These are phyloP conservation scores for Macropodus opercularis DNA, from an alignment of 2,797 vertebrate species.

Conservation along the genomic window DNA sequence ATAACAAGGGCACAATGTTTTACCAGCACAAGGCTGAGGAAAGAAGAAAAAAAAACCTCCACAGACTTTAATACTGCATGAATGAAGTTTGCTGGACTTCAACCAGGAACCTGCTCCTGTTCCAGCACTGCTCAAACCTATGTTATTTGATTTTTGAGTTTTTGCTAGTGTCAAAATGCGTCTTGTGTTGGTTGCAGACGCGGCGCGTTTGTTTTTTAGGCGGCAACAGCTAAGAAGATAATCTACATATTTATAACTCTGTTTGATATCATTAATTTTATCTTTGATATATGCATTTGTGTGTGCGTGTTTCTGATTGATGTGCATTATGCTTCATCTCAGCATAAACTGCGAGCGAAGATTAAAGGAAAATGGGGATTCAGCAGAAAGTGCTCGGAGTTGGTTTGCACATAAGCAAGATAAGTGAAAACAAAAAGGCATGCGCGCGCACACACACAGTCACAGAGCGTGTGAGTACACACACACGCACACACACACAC, in stretches of 20 bases:
- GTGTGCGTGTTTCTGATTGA: slow-evolving; percentile 66
- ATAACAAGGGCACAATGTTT: background rate
- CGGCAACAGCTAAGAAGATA: slow-evolving; percentile 39
- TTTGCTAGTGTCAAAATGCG: slow-evolving; percentile 35
- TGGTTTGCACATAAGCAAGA: slow-evolving; percentile 61
- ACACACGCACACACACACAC: slow-evolving; percentile 5
- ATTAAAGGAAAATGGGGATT: slow-evolving; percentile 77
- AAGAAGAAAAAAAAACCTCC: too few relatives aligned
- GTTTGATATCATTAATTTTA: slow-evolving; percentile 77
- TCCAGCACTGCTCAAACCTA: slow-evolving; percentile 7
- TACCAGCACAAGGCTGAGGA: background rate
- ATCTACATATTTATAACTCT: slow-evolving; percentile 77
- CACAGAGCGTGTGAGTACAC: too few relatives aligned
- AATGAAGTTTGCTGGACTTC: background rate
- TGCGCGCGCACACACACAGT: slow-evolving; percentile 4
- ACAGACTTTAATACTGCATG: background rate
- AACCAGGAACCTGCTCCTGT: background rate
- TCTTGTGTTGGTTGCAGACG: slow-evolving; percentile 51
- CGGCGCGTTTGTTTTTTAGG: slow-evolving; percentile 48
- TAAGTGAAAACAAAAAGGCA: slow-evolving; percentile 53
- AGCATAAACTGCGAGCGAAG: slow-evolving; percentile 74
- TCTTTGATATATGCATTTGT: slow-evolving; percentile 69
- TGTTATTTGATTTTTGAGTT: slow-evolving; percentile 18
- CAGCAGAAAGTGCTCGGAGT: slow-evolving; percentile 70
- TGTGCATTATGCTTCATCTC: slow-evolving; percentile 80